Evolutionary conservation across 2,113 vertebrate species (phyloP).

Genomic region (Myanophis thanlyinensis): DNA sequence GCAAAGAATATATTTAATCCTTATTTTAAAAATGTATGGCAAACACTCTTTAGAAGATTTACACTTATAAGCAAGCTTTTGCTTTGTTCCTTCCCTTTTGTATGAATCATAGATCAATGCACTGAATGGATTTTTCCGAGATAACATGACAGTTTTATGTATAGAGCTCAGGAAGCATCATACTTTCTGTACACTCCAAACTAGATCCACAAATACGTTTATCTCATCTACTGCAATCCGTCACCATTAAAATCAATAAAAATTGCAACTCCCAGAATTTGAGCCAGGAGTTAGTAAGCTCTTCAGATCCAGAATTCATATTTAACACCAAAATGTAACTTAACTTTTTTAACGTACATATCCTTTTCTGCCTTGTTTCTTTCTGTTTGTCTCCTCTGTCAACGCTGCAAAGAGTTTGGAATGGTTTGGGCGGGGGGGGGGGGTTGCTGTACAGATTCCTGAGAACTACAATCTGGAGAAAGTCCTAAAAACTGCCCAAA

Average conservation of each 20-base stretch:
- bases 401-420: background rate
- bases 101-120: conserved; percentile 34
- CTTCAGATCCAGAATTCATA: background rate
- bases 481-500: background rate
- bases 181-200: background rate
- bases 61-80: background rate
- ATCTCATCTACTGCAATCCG: background rate
- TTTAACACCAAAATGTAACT: background rate
- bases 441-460: background rate
- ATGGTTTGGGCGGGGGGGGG: too few relatives aligned
- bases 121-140: conserved; percentile 1
- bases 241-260: background rate
- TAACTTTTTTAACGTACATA: background rate
- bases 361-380: background rate
- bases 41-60: conserved; percentile 30
- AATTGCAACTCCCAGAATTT: background rate
- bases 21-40: conserved; percentile 33
- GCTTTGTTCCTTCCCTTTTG: conserved; percentile 33
- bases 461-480: background rate
- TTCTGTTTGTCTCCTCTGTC: background rate
- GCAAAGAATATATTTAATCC: conserved; percentile 26
- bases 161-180: background rate
- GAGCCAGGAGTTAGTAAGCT: background rate
- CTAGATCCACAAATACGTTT: conserved; percentile 19
- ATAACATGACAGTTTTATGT: conserved; percentile 26